These are phyloP conservation scores for Ginglymostoma cirratum DNA, from an alignment of 2,113 vertebrate genomes.

Conservation along the genomic window DNA sequence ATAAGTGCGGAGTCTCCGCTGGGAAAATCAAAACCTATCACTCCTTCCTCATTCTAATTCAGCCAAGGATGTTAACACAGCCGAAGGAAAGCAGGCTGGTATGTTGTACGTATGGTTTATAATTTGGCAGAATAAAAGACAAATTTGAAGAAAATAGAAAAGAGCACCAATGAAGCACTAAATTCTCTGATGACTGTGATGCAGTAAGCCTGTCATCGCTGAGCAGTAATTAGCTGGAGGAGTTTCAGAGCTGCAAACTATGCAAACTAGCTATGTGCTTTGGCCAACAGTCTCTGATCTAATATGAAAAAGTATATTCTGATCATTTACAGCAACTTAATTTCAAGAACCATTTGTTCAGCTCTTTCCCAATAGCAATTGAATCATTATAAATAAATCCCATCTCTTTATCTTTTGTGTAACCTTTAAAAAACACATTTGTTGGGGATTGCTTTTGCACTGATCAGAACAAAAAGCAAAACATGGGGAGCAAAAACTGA, in stretches of 20 bases:
- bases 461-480: not conserved
- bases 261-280: constrained; percentile 41
- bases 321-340: constrained; percentile 36
- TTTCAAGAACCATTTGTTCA: constrained; percentile 19
- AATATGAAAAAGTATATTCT: constrained; percentile 35
- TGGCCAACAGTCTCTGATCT: constrained; percentile 25
- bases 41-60: constrained; percentile 50
- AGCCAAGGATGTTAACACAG: constrained; percentile 43
- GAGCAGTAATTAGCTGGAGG: constrained; percentile 47
- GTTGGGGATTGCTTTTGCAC: not conserved
- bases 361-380: constrained; percentile 13
- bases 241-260: constrained; percentile 41
- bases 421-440: constrained; percentile 12
- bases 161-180: constrained; percentile 39
- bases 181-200: constrained; percentile 37
- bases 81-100: constrained; percentile 39
- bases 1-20: constrained; percentile 48
- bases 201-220: constrained; percentile 40
- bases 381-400: constrained; percentile 35
- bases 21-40: constrained; percentile 49
- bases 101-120: constrained; percentile 40
- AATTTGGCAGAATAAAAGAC: constrained; percentile 49
- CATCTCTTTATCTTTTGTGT: constrained; percentile 19
- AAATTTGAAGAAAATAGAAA: constrained; percentile 45
- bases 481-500: not conserved